Base-by-base conservation (phyloP, 1,140 invertebrate species). In the Gonioctena quinquepunctata region DNA sequence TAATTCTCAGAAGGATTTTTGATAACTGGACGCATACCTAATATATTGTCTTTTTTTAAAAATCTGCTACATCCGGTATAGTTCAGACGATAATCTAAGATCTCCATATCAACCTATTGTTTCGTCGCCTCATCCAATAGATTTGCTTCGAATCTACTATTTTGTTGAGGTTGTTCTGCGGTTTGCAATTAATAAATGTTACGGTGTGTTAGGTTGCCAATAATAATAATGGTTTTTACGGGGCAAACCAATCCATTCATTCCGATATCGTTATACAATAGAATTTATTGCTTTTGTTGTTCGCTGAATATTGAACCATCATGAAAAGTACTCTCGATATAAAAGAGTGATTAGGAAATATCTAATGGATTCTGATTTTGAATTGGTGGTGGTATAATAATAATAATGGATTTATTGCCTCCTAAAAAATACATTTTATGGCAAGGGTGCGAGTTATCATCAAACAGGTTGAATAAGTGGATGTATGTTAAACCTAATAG, bases 171-270 rank as follows among this genome's bases (percentile, higher is more conserved):
- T 27, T 61, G 59, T 61, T 61, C 16, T 27, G 59, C 25, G 23
- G 59, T 61, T 61, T 61, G n/a, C 59, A 61, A 16, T 61, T 61
- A 61, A 61, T 61, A 61, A 61, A 16, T 6, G 59, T 61, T 33
- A 61, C 59, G 59, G 59, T 61, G 59, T 26, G 27, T 61, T 61
- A 61, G n/a, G 22, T 28, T 18, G 23, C 27, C 27, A 61, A 26
- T 61, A 61, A 61, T 61, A 61, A 61, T 61, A 28, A 61, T 26
- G 27, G 59, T 61, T 61, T 61, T 61, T 61, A 19, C 0, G 27
- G 3, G 28, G 25, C 13, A 7, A 61, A 61, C 27, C 25, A 61
- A 1, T 27, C 59, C 27, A 61, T 61, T 61, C 25, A 27, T 61
- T 61, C 18, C 59, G 8, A 61, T 61, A 61, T 61, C 25, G 59